Evolutionary conservation across 2,888 invertebrate genomes (phyloP).

Genomic region (Volucella inanis): DNA sequence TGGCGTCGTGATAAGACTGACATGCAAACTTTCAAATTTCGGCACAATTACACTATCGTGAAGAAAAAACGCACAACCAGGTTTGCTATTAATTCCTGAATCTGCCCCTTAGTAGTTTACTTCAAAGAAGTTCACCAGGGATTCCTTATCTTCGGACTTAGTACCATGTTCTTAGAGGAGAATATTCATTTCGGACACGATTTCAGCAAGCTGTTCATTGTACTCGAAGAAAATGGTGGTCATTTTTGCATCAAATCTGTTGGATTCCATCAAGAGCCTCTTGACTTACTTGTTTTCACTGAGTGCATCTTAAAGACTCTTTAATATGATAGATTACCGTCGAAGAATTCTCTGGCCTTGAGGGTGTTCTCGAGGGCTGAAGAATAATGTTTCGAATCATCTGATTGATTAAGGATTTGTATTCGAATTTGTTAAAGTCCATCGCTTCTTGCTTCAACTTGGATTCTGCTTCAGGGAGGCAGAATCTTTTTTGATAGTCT

Average conservation of each 20-base stretch:
- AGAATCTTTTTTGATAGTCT: constrained; percentile 89
- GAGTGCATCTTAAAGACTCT: constrained; percentile 82
- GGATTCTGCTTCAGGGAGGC: constrained; percentile 86
- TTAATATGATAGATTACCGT: constrained; percentile 84
- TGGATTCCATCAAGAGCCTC: constrained; percentile 89
- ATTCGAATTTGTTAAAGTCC: constrained; percentile 89
- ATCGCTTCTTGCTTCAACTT: constrained; percentile 85
- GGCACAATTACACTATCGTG: constrained; percentile 89
- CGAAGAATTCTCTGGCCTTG: constrained; percentile 77
- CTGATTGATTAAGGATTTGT: constrained; percentile 89
- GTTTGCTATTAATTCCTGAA: constrained; percentile 79
- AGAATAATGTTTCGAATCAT: constrained; percentile 87
- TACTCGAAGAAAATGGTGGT: constrained; percentile 88
- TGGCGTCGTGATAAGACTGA: constrained; percentile 79
- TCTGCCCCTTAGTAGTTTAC: constrained; percentile 79
- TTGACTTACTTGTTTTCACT: constrained; percentile 80
- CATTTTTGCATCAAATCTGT: constrained; percentile 89
- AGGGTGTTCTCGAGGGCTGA: constrained; percentile 82
- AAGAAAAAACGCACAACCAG: constrained; percentile 88
- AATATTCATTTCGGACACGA: constrained; percentile 88
- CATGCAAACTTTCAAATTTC: constrained; percentile 90
- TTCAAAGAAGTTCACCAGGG: constrained; percentile 80
- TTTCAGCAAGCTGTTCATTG: constrained; percentile 86
- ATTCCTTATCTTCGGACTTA: constrained; percentile 79
- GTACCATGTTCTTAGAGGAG: constrained; percentile 84